Evolutionary conservation across 1,140 invertebrate genomes (phyloP), one percentile per base, ranked within the genome.

Genomic region (Trigoniulus corallinus): DNA sequence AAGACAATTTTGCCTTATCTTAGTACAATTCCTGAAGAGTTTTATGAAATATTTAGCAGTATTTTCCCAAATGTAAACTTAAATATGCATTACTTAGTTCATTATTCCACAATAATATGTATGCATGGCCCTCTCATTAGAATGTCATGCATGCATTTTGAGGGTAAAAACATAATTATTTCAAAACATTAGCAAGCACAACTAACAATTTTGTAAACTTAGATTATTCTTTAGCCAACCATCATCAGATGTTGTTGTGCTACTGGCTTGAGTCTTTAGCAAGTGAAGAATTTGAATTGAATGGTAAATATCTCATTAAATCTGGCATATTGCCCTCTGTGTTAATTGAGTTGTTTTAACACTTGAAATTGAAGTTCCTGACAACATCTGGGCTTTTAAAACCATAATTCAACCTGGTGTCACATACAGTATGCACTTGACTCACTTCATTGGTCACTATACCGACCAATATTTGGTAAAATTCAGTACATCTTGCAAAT

Each of bases 131-230:
- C 37, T 13, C 18, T 39, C 12, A 18, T 39, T 12, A 39, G 12
- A 39, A 39, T 39, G 12, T 39, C 12, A 18, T 39, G 37, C 37
- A 39, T 39, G 37, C 12, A 18, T 13, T 39, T 39, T 39, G 37
- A 39, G 37, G 37, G 37, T n/a, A n/a, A 39, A 39, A 39, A 39
- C 37, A 39, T 39, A 39, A 39, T 39, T 39, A 39, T 39, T 39
- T 39, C 37, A 39, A 39, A 39, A 12, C 12, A 39, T 12, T 39
- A 18, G 37, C 37, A 13, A 18, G 12, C 18, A 39, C 12, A 18
- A 39, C 18, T 39, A 39, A 39, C 18, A 39, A 39, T 39, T 39
- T 39, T 39, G 18, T 13, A 39, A 39, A 39, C 18, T 12, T 39
- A 13, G 37, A 12, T 13, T 39, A 39, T 18, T 39, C 37, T 12